Evolutionary conservation across 92 coral and sea anemone species (phyloP).

Genomic region (Plumapathes pennacea): DNA sequence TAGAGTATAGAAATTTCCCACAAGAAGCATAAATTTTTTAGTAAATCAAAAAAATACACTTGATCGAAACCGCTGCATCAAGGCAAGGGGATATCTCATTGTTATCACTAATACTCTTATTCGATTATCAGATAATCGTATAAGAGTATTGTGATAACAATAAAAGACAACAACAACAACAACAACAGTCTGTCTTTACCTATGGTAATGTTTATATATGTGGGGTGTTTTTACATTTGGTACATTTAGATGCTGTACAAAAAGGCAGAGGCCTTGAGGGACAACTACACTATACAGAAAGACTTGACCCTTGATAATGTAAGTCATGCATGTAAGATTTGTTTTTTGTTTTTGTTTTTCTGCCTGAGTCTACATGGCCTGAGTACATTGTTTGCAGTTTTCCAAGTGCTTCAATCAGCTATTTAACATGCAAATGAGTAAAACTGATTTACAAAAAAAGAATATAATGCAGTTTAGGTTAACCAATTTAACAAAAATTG

Average conservation of each 20-base stretch:
- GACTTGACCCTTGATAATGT: constrained; percentile 2
- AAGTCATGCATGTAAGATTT: constrained; percentile 4
- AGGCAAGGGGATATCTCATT: no score
- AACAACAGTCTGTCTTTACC: no score
- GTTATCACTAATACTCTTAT: no score
- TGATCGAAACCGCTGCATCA: no score
- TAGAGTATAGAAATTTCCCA: no score
- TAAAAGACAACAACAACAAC: no score
- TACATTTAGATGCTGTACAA: constrained; percentile 17
- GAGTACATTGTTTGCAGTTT: background rate
- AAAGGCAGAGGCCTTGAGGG: constrained; percentile 19
- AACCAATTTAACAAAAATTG: background rate
- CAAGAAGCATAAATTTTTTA: no score
- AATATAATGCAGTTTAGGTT: background rate
- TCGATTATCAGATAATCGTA: no score
- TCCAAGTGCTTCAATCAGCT: background rate
- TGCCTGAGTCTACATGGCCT: background rate
- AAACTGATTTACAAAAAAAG: constrained; percentile 8
- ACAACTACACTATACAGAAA: constrained; percentile 19
- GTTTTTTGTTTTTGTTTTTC: background rate
- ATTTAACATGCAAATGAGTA: constrained; percentile 16
- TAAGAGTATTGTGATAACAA: no score
- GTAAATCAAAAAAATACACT: no score
- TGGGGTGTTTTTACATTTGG: no score
- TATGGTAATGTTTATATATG: no score